Conservation (phyloP, 2,113 vertebrate species). For the Brevimyrus niger region DNA sequence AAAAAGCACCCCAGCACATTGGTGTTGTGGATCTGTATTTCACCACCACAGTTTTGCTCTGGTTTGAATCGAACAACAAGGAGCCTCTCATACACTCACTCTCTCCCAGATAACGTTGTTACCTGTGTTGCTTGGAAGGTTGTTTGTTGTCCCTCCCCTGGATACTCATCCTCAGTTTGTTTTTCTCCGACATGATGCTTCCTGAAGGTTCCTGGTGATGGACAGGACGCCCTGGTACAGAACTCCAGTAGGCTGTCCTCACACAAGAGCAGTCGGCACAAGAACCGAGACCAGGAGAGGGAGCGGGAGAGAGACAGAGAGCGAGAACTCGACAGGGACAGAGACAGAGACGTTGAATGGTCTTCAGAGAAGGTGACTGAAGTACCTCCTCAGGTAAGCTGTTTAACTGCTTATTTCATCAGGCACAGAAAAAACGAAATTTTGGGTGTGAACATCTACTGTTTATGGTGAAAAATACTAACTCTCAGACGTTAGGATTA, state of each 20-base stretch:
- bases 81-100: not conserved
- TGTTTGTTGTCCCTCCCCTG: not conserved
- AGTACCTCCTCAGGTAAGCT: constrained; percentile 62
- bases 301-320: constrained; percentile 56
- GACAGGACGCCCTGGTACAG: constrained; percentile 80
- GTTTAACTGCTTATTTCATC: not conserved
- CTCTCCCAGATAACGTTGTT: not conserved
- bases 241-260: constrained; percentile 78
- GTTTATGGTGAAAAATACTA: not conserved
- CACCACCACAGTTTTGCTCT: not conserved
- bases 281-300: constrained; percentile 56
- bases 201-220: constrained; percentile 80
- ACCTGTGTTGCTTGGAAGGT: not conserved
- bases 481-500: not conserved
- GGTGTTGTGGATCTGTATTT: not conserved
- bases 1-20: not conserved
- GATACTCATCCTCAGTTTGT: not conserved
- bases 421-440: not conserved
- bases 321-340: constrained; percentile 49
- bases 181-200: constrained; percentile 1
- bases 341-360: constrained; percentile 76
- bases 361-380: constrained; percentile 82
- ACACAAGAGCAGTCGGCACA: constrained; percentile 79
- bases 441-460: not conserved
- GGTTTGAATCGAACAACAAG: not conserved